phyloP scores from a whole-genome alignment of 1,140 invertebrate species.

The Drosophila albomicans region DNA sequence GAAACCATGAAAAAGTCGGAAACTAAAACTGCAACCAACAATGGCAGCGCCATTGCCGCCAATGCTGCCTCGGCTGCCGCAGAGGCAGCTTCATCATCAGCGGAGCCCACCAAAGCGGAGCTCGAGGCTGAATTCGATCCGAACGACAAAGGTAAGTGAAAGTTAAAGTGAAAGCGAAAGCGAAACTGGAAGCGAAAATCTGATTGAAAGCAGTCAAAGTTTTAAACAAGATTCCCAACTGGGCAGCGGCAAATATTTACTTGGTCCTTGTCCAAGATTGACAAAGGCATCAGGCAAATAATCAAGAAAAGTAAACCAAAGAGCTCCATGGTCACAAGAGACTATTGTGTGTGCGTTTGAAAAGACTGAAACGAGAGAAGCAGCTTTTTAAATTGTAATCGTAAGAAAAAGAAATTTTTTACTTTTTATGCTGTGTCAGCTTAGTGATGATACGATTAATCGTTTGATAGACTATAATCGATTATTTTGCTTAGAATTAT shows the following conservation, averaged over 20 bases:
- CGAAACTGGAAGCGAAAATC: neutral
- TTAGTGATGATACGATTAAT: no score
- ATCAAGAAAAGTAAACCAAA: constrained; percentile 4
- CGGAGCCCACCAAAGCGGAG: constrained; percentile 89
- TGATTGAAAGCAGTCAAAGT: constrained; percentile 16
- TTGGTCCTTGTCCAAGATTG: constrained; percentile 21
- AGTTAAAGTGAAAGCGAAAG: no score
- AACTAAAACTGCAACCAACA: constrained; percentile 79
- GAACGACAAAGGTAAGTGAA: constrained; percentile 90
- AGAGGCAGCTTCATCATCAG: constrained; percentile 76
- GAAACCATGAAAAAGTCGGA: constrained; percentile 87
- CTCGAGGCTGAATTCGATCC: constrained; percentile 90
- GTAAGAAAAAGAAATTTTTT: no score
- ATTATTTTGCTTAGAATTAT: no score
- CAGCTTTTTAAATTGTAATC: neutral
- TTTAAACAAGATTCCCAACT: constrained; percentile 12
- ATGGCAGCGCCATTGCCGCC: constrained; percentile 59
- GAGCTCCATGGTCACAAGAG: neutral
- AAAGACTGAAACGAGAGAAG: neutral
- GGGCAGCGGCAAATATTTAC: constrained; percentile 36
- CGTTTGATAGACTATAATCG: no score
- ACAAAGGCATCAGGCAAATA: neutral
- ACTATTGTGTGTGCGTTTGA: neutral
- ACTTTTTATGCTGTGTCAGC: no score
- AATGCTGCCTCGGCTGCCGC: constrained; percentile 71